Base-by-base conservation (phyloP, 2,888 invertebrate species). In the Leptothorax acervorum region DNA sequence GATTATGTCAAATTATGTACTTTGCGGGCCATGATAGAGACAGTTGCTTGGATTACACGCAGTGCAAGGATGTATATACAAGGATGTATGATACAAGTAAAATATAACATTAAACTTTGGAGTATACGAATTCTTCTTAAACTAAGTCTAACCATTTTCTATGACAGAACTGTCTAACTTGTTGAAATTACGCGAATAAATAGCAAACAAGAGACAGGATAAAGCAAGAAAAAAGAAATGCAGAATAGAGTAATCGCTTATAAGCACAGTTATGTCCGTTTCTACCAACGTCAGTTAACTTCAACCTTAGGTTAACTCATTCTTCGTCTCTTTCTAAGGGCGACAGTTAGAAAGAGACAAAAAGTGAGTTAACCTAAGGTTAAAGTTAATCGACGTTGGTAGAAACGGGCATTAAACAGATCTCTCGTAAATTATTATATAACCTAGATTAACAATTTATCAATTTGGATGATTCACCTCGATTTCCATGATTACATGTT, bases 1-100 rank as follows among this genome's bases (percentile, higher is more conserved):
- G 81, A 87, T 87, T 83, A 87, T 81, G 74, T 82, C 68, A 87
- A 84, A 86, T 87, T 71, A 83, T 76, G 83, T 86, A 85, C 83
- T 74, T 63, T 84, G 78, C 68, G 71, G 8, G 0, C 4, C 53
- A 84, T 84, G 18, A 66, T 28, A 15, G 1, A 45, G 9, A 65
- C 28, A 57, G 4, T 57, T 57, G 23, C 12, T 45, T 45, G 23
- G 15, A 65, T 45, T 28, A 62, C 35, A 35, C 28, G 11, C 12
- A n/a, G 35, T 35, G 18, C 35, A 18, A 60, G 35, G 11, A 28
- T 28, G 55, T 60, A 15, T 48, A 12, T 28, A 6, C 9, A n/a
- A 23, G 53, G 15, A 18, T 18, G 18, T 51, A 57, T 39, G 4
- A 76, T 85, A 86, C 79, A 88, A 86, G 31, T 65, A 39, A 18